phyloP scores from a whole-genome alignment of 1,140 invertebrate species.

The Papilio aristodemus region DNA sequence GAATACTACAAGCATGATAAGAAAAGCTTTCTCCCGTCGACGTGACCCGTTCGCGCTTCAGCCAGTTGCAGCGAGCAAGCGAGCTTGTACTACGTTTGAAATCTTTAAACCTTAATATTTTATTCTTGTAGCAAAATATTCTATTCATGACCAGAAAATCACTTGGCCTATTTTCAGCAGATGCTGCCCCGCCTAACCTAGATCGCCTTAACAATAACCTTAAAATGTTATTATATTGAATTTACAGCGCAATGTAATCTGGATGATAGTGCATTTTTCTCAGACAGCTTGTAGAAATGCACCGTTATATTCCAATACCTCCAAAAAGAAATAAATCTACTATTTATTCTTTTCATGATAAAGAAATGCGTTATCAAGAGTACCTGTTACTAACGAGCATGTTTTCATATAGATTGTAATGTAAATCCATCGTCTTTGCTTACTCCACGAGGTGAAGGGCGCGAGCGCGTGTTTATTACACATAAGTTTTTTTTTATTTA shows the following conservation, averaged over 20 bases:
- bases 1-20: neutral
- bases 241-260: conserved; percentile 3
- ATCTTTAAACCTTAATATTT: conserved; percentile 10
- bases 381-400: no score
- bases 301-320: neutral
- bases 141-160: conserved; percentile 21
- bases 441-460: no score
- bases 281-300: conserved; percentile 7
- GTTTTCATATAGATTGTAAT: no score
- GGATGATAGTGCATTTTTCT: neutral
- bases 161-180: conserved; percentile 5
- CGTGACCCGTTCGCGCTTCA: conserved; percentile 11
- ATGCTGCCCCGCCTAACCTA: neutral
- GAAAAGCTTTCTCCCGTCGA: conserved; percentile 5
- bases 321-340: no score
- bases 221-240: conserved; percentile 17
- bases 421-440: no score
- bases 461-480: no score
- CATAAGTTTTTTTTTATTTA: no score
- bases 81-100: neutral
- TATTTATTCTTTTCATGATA: no score
- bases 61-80: no score
- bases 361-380: no score
- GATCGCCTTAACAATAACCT: conserved; percentile 11
- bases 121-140: conserved; percentile 10